These are phyloP conservation scores for Actinia tenebrosa DNA, from an alignment of 64 coral and sea anemone species.

Conservation along the genomic window DNA sequence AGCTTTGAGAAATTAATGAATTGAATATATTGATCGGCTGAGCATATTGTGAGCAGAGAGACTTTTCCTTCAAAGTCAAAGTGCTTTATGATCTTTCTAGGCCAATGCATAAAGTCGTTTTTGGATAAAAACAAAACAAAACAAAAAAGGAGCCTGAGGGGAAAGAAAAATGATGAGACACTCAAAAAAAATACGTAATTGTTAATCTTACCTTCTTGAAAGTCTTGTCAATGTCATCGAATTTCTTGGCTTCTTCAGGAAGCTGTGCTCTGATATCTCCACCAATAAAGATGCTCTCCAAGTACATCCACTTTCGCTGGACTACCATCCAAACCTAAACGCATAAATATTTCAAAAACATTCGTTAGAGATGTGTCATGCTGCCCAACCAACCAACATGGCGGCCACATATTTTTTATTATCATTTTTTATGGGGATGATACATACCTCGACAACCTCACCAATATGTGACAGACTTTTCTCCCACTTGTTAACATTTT, in stretches of 20 bases:
- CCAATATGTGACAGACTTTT: conserved; percentile 97
- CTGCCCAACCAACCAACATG: too few relatives aligned
- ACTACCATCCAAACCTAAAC: conserved; percentile 98
- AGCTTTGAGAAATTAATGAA: conserved; percentile 30
- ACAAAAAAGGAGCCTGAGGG: neutral
- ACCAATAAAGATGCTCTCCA: conserved; percentile 98
- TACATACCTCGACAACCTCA: conserved; percentile 91
- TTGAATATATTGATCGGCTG: too few relatives aligned
- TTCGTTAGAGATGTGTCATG: too few relatives aligned
- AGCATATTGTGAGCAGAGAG: too few relatives aligned
- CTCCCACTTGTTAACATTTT: conserved; percentile 98
- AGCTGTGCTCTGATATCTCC: conserved; percentile 98
- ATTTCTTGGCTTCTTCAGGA: conserved; percentile 98
- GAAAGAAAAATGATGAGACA: neutral
- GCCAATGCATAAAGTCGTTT: too few relatives aligned
- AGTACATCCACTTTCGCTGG: conserved; percentile 99
- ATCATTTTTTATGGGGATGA: neutral
- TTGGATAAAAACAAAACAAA: too few relatives aligned
- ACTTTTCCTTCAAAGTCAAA: too few relatives aligned
- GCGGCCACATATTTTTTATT: too few relatives aligned
- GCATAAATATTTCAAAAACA: conserved; percentile 37
- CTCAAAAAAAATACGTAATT: neutral
- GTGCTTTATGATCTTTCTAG: too few relatives aligned
- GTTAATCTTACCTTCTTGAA: conserved; percentile 80
- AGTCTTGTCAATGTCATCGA: conserved; percentile 98